phyloP scores from a whole-genome alignment of 1,140 invertebrate genomes.

The Odontomachus brunneus region DNA sequence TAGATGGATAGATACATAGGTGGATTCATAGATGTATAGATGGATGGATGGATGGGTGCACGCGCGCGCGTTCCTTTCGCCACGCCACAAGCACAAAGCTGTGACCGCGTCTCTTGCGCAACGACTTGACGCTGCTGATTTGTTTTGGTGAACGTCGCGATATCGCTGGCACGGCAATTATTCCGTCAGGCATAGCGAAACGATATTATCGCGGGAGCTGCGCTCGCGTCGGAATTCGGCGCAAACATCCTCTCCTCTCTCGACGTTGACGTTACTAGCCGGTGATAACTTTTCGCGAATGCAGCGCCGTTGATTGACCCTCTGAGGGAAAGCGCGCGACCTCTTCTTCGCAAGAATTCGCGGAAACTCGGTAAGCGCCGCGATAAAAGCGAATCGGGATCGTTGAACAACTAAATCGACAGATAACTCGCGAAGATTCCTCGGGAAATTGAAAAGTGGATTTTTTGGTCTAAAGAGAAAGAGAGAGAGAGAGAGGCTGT shows the following conservation, averaged over 20 bases:
- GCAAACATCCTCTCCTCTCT: neutral
- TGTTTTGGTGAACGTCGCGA: conserved; percentile 7
- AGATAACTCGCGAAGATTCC: neutral
- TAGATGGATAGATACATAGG: neutral
- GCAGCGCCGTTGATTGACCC: neutral
- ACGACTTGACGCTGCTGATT: neutral
- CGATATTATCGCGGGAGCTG: conserved; percentile 18
- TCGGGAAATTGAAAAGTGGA: neutral
- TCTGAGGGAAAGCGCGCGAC: neutral
- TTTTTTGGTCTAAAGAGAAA: neutral
- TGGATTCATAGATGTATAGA: too few species aligned
- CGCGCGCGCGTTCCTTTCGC: neutral
- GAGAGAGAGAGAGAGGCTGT: conserved; percentile 1
- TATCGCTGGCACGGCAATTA: neutral
- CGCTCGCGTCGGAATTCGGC: conserved; percentile 9
- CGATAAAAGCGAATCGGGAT: too few species aligned
- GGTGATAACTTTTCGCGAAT: conserved; percentile 7
- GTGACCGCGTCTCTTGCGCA: neutral
- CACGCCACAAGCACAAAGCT: neutral
- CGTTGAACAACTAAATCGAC: neutral
- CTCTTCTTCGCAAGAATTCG: too few species aligned
- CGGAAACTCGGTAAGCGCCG: too few species aligned
- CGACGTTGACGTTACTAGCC: neutral
- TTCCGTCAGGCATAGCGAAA: neutral
- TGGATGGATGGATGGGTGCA: neutral